Evolutionary conservation across 2,113 vertebrate genomes (phyloP).

Genomic region (Ceyx cyanopectus): DNA sequence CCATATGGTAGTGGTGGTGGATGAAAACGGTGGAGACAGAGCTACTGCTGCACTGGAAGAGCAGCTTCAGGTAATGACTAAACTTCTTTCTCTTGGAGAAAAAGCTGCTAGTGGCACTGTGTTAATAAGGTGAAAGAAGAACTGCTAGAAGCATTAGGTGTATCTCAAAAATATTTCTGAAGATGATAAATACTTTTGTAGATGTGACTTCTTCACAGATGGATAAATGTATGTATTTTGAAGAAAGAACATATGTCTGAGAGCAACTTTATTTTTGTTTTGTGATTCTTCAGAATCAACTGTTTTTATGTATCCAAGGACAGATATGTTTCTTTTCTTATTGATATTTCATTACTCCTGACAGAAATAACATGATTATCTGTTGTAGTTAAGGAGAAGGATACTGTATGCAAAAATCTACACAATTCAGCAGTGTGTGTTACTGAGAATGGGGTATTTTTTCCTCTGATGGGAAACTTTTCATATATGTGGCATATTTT

Average conservation of each 20-base stretch:
- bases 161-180: background rate
- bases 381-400: background rate
- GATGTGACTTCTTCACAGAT: background rate
- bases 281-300: background rate
- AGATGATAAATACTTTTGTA: background rate
- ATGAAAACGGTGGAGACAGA: conserved; percentile 90
- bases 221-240: background rate
- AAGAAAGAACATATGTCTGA: background rate
- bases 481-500: background rate
- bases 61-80: conserved; percentile 86
- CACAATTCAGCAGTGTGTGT: background rate
- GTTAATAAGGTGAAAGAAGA: background rate
- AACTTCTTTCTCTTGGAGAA: background rate
- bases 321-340: background rate
- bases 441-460: background rate
- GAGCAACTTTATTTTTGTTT: background rate
- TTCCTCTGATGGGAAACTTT: background rate
- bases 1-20: conserved; percentile 98
- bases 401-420: background rate
- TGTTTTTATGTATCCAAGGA: background rate
- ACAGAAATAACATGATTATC: background rate
- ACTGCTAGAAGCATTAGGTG: background rate
- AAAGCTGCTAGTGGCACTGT: background rate
- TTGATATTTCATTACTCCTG: background rate
- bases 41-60: conserved; percentile 92